Conservation (phyloP, 2,888 invertebrate genomes). For the Mythimna ferrago region DNA sequence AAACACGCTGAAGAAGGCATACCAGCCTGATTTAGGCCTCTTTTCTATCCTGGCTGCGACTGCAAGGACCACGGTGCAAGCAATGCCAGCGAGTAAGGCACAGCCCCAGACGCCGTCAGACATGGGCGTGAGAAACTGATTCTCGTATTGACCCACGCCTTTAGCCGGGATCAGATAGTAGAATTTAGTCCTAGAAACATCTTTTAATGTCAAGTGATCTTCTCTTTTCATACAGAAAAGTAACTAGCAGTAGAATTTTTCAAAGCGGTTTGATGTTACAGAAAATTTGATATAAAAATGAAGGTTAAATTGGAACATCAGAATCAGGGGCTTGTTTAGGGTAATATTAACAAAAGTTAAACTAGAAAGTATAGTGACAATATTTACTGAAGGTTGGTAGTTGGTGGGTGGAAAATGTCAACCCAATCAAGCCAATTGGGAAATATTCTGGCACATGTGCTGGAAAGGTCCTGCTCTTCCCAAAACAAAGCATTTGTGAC, state of each 20-base stretch:
- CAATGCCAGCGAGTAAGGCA: slow-evolving; percentile 69
- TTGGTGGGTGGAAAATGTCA: slow-evolving; percentile 82
- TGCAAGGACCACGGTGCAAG: slow-evolving; percentile 80
- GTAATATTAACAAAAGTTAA: background rate
- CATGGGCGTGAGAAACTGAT: slow-evolving; percentile 87
- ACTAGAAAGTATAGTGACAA: background rate
- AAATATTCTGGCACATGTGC: slow-evolving; percentile 81
- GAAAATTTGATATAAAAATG: too few relatives aligned
- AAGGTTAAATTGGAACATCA: background rate
- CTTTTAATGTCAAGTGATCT: too few relatives aligned
- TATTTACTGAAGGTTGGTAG: slow-evolving; percentile 79
- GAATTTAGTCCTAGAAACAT: slow-evolving; percentile 78
- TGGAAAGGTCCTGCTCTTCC: slow-evolving; percentile 84
- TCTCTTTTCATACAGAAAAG: too few relatives aligned
- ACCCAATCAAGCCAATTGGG: slow-evolving; percentile 84
- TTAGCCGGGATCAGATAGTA: slow-evolving; percentile 83
- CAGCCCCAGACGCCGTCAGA: slow-evolving; percentile 85
- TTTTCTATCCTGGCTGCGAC: slow-evolving; percentile 77
- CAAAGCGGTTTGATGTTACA: background rate
- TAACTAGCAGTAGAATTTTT: background rate
- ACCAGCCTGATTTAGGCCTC: slow-evolving; percentile 71
- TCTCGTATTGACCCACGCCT: slow-evolving; percentile 83
- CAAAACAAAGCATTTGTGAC: slow-evolving; percentile 83
- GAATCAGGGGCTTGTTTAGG: background rate
- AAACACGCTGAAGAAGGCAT: slow-evolving; percentile 81